Evolutionary conservation across 2,888 invertebrate species (phyloP).

Genomic region (Synergus laeviventris): DNA sequence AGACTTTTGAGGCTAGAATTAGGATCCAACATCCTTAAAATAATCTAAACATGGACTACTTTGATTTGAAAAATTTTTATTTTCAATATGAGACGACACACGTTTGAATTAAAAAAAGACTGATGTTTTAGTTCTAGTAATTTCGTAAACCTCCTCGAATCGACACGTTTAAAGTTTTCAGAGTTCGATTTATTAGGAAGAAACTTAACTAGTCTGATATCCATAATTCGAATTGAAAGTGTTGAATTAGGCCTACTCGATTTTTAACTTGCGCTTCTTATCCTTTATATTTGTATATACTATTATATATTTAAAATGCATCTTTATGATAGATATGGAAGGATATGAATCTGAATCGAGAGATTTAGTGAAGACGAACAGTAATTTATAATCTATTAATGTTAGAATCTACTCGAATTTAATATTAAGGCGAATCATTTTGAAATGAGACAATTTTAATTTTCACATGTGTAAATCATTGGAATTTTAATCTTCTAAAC

Average conservation of each 20-base stretch:
- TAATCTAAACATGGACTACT: no score
- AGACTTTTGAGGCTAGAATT: no score
- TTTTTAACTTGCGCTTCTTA: background rate
- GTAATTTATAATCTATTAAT: constrained; percentile 23
- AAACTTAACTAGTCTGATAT: background rate
- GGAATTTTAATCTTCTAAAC: background rate
- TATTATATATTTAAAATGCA: background rate
- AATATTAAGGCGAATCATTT: background rate
- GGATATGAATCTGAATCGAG: background rate
- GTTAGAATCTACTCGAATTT: background rate
- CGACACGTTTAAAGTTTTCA: background rate
- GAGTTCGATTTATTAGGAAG: background rate
- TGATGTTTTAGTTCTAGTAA: constrained; percentile 25
- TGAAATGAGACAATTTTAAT: background rate
- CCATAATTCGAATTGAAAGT: background rate
- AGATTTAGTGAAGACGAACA: background rate
- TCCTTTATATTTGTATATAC: no score
- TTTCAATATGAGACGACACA: background rate
- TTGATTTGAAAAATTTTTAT: background rate
- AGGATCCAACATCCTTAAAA: no score
- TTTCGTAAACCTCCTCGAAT: constrained; percentile 16
- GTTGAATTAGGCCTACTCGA: background rate
- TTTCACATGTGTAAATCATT: background rate
- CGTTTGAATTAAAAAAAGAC: constrained; percentile 33
- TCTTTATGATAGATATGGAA: background rate